Percentiles rank a stretch among this genome's conserved stretches.
Conservation (phyloP, 2,888 invertebrate genomes). For the Amphipyra tragopoginis region DNA sequence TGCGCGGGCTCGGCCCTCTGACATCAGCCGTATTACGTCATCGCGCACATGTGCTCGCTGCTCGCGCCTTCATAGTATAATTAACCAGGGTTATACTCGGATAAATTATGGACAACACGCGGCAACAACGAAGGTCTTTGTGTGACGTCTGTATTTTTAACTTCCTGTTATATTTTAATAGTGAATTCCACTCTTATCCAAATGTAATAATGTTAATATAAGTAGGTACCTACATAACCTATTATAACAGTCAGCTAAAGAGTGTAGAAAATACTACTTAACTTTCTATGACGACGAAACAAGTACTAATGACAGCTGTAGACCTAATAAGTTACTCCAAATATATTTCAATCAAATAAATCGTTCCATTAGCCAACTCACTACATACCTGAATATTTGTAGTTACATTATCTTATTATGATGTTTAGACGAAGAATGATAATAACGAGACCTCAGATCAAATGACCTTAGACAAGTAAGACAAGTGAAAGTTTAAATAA, state of each 20-base stretch:
- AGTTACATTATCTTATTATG: too few relatives aligned
- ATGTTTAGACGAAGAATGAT: not conserved
- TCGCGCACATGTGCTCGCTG: slow-evolving; percentile 49
- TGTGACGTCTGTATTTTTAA: slow-evolving; percentile 57
- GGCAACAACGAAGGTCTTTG: slow-evolving; percentile 51
- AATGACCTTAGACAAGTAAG: not conserved
- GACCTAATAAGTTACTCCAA: too few relatives aligned
- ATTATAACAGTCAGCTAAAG: not conserved
- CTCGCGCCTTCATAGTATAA: slow-evolving; percentile 51
- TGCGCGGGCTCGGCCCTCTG: slow-evolving; percentile 58
- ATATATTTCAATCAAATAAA: too few relatives aligned
- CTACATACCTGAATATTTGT: too few relatives aligned
- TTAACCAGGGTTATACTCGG: slow-evolving; percentile 54
- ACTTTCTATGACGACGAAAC: too few relatives aligned
- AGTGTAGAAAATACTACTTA: too few relatives aligned
- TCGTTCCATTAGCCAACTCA: too few relatives aligned
- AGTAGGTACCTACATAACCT: too few relatives aligned
- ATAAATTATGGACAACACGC: slow-evolving; percentile 58
- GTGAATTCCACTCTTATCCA: slow-evolving; percentile 10
- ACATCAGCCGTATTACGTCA: slow-evolving; percentile 60
- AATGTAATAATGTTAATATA: too few relatives aligned
- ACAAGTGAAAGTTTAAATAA: not conserved
- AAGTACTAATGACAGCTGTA: too few relatives aligned
- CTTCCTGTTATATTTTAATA: slow-evolving; percentile 57
- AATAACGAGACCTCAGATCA: not conserved